Evolutionary conservation across 64 coral and sea anemone species (phyloP), one percentile per base, ranked within the genome.

Genomic region (Montipora foliosa): DNA sequence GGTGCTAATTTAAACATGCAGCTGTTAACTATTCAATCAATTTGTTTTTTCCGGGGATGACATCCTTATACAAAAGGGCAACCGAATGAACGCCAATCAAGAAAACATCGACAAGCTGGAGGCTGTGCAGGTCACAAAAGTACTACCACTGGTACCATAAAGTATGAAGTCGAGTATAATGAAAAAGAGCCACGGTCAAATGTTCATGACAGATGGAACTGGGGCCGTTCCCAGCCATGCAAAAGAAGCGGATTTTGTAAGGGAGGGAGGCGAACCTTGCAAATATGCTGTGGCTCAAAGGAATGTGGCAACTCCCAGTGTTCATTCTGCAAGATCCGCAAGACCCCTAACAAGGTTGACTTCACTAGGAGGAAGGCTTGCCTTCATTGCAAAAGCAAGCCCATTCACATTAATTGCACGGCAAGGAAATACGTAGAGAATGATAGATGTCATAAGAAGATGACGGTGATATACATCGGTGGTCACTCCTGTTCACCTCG

Each of bases 371-470:
- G 6, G 48, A 92, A 84, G 11, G 55, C 37, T 3, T 84, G 68
- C 55, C 1, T 48, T 3, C 90, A 92, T 75, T 92, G 90, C 49
- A 92, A 92, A 49, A 7, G 17, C n/a, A 6, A 15, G 11, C n/a
- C 79, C 4, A 9, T 58, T 17, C 3, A 46, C 4, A 80, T 91
- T 14, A 53, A 67, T 14, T 91, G 90, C 24, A 20, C 90, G 5
- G 80, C 80, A 58, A 58, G 90, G 15, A 92, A 92, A 75, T 92
- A 77, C 19, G 67, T 92, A 1, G 71, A 84, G 21, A 92, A 84
- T 49, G 80, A 92, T 21, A 7, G 90, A 5, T 92, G 90, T n/a
- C 90, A 92, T 77, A 89, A 76, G 53, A 55, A 89, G 10, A 88
- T 88, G 76, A 81, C 0, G 47, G 84, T 88, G 15, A 93, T 88